Evolutionary conservation across 2,888 invertebrate species (phyloP).

Genomic region (Helicoverpa assulta): DNA sequence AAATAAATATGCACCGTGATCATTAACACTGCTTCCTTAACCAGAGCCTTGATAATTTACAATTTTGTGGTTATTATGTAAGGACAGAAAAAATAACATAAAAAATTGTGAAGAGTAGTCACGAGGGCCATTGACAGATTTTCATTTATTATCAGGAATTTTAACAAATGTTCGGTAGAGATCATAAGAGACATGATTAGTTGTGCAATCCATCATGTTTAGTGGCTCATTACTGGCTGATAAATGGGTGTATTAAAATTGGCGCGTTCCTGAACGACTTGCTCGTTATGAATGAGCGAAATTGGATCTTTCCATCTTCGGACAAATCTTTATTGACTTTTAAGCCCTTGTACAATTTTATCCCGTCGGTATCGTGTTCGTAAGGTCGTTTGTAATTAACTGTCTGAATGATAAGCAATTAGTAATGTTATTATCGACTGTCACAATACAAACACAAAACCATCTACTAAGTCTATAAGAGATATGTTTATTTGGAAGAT

Average conservation of each 20-base stretch:
- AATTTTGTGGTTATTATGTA: conserved; percentile 57
- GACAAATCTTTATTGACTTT: conserved; percentile 7
- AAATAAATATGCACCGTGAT: conserved; percentile 68
- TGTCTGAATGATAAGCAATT: conserved; percentile 1
- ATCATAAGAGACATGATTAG: conserved; percentile 50
- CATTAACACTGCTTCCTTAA: conserved; percentile 67
- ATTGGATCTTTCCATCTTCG: conserved; percentile 54
- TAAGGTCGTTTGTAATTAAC: conserved; percentile 9
- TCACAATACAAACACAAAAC: neutral
- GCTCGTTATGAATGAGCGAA: conserved; percentile 52
- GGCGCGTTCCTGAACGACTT: conserved; percentile 42
- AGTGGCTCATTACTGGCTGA: conserved; percentile 74
- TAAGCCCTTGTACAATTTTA: neutral
- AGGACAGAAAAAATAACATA: conserved; percentile 40
- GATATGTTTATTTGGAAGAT: no score
- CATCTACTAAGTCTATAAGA: neutral
- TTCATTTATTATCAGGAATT: conserved; percentile 52
- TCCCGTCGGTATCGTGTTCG: neutral
- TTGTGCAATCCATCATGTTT: conserved; percentile 72
- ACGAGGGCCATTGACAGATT: conserved; percentile 60
- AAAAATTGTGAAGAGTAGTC: conserved; percentile 52
- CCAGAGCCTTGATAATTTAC: conserved; percentile 66
- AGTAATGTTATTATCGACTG: neutral
- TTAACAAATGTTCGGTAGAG: conserved; percentile 31
- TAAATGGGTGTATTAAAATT: conserved; percentile 70